phyloP scores from a whole-genome alignment of 2,113 vertebrate genomes.

The Haplochromis vanheusdeni region DNA sequence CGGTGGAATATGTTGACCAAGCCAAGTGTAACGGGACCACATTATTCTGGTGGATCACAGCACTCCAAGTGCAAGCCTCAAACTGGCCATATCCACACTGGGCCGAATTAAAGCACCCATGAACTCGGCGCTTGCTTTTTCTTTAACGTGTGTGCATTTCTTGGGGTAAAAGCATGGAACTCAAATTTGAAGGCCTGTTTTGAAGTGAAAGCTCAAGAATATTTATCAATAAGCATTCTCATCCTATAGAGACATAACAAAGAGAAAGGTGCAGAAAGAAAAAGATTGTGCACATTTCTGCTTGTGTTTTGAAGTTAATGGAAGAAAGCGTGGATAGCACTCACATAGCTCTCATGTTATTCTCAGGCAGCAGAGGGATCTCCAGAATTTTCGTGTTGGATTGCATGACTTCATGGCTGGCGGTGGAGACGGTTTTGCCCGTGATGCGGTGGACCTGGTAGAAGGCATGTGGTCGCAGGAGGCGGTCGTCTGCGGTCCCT shows the following conservation, averaged over 20 bases:
- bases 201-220: background rate
- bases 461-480: conserved; percentile 94
- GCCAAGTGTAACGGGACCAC: background rate
- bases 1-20: background rate
- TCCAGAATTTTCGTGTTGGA: conserved; percentile 95
- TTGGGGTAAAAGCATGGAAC: background rate
- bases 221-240: conserved; percentile 7
- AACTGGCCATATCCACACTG: background rate
- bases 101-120: background rate
- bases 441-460: conserved; percentile 98
- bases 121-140: background rate
- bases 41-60: background rate
- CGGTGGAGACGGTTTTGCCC: conserved; percentile 91
- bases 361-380: conserved; percentile 90
- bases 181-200: background rate
- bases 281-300: background rate
- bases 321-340: conserved; percentile 16
- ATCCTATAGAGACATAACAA: background rate
- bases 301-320: background rate
- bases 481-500: conserved; percentile 93
- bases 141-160: background rate
- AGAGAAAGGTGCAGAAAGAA: background rate
- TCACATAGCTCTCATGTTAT: conserved; percentile 94
- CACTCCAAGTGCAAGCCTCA: background rate
- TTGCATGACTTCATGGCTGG: conserved; percentile 90